These are phyloP conservation scores for Haemorhous mexicanus DNA, from an alignment of 2,113 vertebrate genomes.

Conservation along the genomic window DNA sequence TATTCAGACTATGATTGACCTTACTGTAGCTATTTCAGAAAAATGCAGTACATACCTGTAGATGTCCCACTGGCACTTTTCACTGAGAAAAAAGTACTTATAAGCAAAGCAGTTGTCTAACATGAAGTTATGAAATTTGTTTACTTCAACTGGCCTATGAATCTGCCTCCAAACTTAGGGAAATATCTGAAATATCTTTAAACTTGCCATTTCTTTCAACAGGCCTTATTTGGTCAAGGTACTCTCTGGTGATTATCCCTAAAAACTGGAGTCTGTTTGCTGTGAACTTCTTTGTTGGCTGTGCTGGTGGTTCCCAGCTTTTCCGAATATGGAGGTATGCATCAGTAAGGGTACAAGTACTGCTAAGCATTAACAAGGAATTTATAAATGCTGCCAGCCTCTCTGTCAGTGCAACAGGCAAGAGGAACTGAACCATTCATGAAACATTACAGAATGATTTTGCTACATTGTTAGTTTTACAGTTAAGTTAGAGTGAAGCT, in stretches of 20 bases:
- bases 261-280: constrained; percentile 98
- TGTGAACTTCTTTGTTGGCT: constrained; percentile 95
- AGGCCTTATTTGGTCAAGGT: constrained; percentile 98
- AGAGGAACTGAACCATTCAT: not conserved
- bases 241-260: constrained; percentile 96
- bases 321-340: constrained; percentile 93
- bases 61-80: not conserved
- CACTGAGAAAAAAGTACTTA: not conserved
- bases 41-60: not conserved
- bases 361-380: not conserved
- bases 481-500: not conserved
- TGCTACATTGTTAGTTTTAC: not conserved
- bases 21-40: not conserved
- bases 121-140: not conserved
- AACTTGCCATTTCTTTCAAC: constrained; percentile 23
- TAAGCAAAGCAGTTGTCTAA: not conserved
- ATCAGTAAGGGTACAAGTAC: not conserved
- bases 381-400: not conserved
- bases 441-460: not conserved
- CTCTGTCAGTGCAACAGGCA: not conserved
- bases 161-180: not conserved
- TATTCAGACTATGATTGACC: not conserved
- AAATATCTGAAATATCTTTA: not conserved
- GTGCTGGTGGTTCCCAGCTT: constrained; percentile 88
- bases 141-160: not conserved